phyloP scores from a whole-genome alignment of 1,140 invertebrate genomes.

The Steinernema khuongi region DNA sequence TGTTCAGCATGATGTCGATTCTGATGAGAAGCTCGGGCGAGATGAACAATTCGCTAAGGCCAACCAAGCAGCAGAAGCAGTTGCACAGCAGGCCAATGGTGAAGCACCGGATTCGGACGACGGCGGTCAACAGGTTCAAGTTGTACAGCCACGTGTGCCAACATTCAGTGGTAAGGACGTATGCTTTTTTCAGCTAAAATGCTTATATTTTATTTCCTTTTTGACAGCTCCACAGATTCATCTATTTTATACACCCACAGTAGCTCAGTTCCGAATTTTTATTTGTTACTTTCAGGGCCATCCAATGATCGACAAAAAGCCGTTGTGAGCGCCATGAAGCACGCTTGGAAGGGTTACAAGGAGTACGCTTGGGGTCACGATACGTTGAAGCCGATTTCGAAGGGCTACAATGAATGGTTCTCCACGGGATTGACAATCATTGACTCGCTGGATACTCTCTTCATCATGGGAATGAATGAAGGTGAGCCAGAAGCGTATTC shows the following conservation, averaged over 20 bases:
- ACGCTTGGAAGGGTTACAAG: slow-evolving; percentile 86
- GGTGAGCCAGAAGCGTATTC: slow-evolving; percentile 63
- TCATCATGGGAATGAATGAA: slow-evolving; percentile 81
- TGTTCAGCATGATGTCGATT: neutral
- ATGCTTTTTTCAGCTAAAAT: too few relatives aligned
- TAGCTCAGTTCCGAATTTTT: too few relatives aligned
- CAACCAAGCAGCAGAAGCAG: neutral
- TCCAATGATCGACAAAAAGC: slow-evolving; percentile 73
- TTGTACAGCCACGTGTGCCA: neutral
- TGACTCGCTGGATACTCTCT: slow-evolving; percentile 82
- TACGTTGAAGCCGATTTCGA: slow-evolving; percentile 79
- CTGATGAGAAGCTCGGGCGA: neutral
- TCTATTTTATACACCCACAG: neutral
- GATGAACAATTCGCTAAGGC: neutral
- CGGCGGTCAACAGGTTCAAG: neutral
- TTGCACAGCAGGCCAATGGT: neutral
- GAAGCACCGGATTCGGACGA: neutral
- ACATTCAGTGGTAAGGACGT: neutral
- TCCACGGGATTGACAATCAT: slow-evolving; percentile 74
- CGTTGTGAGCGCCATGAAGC: slow-evolving; percentile 76
- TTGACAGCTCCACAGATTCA: neutral
- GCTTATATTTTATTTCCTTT: too few relatives aligned
- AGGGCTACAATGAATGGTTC: slow-evolving; percentile 79
- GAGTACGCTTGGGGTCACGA: slow-evolving; percentile 89
- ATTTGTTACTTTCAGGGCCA: slow-evolving; percentile 66